Percentiles rank a stretch among this genome's conserved stretches.
These are phyloP conservation scores for Danio albolineatus DNA, from an alignment of 2,797 vertebrate genomes.

Conservation along the genomic window DNA sequence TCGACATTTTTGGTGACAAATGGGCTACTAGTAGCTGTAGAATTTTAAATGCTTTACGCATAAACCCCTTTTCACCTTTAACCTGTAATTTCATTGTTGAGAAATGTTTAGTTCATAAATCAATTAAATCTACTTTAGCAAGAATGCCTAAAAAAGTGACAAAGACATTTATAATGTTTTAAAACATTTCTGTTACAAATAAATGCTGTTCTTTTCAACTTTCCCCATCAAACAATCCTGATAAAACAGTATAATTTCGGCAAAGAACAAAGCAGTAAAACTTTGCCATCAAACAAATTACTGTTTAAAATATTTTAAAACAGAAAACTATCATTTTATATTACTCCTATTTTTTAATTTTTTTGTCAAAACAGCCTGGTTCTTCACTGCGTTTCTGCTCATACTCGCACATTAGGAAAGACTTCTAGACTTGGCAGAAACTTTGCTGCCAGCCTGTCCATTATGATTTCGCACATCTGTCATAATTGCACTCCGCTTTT, in stretches of 20 bases:
- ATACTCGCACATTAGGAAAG: neutral
- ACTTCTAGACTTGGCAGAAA: constrained; percentile 4
- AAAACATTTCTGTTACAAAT: neutral
- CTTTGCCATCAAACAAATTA: neutral
- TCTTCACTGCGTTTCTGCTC: neutral
- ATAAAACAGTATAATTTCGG: neutral
- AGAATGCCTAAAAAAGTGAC: neutral
- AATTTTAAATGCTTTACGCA: too few species aligned
- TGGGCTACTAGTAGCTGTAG: too few species aligned
- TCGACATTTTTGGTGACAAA: too few species aligned
- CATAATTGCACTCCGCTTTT: constrained; percentile 67
- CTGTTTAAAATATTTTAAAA: neutral
- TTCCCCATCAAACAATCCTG: neutral
- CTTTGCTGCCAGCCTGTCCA: constrained; percentile 15
- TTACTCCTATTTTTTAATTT: neutral
- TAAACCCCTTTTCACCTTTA: too few species aligned
- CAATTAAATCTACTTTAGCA: neutral
- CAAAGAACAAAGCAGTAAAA: too few species aligned
- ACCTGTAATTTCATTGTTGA: too few species aligned
- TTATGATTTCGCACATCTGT: constrained; percentile 26
- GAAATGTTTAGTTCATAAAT: neutral
- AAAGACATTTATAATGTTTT: neutral
- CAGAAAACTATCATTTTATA: neutral
- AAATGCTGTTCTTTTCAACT: neutral
- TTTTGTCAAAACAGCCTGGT: neutral